Evolutionary conservation across 2,113 vertebrate genomes (phyloP).

Genomic region (Ploceus nigricollis): DNA sequence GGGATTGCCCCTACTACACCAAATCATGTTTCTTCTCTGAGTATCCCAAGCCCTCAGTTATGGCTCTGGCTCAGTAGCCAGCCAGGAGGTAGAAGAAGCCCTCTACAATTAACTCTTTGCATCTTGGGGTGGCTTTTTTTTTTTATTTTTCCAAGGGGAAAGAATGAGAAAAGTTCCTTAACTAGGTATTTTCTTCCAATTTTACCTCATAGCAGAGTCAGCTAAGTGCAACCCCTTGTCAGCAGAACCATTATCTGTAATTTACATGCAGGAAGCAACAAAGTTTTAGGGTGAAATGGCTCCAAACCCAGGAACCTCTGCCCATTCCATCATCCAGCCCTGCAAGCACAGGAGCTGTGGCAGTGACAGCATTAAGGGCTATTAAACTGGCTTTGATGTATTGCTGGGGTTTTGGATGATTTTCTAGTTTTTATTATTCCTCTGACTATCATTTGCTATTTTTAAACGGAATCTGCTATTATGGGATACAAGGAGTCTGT

Average conservation of each 20-base stretch:
- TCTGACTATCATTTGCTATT: slow-evolving; percentile 54
- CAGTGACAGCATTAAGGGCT: slow-evolving; percentile 45
- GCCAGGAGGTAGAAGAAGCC: neutral
- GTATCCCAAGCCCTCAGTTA: neutral
- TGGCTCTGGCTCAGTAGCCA: neutral
- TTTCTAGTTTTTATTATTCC: slow-evolving; percentile 60
- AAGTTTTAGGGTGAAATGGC: slow-evolving; percentile 36
- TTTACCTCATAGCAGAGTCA: neutral
- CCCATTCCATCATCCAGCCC: slow-evolving; percentile 20
- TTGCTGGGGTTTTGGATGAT: slow-evolving; percentile 29
- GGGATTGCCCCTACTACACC: slow-evolving; percentile 44
- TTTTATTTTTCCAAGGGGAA: neutral
- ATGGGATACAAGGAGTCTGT: neutral
- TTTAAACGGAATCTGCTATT: slow-evolving; percentile 36
- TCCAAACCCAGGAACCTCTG: neutral
- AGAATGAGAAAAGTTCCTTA: neutral
- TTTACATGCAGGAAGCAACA: slow-evolving; percentile 39
- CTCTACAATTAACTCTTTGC: slow-evolving; percentile 9
- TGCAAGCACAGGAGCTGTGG: neutral
- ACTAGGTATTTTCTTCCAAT: slow-evolving; percentile 12
- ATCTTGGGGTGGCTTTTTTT: neutral
- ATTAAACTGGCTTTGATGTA: slow-evolving; percentile 63
- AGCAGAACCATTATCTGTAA: slow-evolving; percentile 6
- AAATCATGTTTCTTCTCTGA: neutral
- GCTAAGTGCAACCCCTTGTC: neutral